phyloP scores from a whole-genome alignment of 2,113 vertebrate genomes.

The Chloropsis cyanopogon region DNA sequence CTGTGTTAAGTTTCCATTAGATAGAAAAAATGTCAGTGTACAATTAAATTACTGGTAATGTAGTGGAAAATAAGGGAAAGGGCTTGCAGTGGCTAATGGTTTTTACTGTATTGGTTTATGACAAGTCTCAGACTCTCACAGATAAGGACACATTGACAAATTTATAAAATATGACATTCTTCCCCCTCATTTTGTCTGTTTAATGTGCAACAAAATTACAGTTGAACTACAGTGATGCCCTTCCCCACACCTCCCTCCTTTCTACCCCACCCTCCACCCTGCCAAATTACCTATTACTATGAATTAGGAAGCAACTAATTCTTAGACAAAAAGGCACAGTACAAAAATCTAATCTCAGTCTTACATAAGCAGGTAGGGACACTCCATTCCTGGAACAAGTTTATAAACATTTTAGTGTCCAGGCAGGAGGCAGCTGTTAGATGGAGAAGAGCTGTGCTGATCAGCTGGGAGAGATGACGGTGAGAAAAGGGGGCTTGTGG shows the following conservation, averaged over 20 bases:
- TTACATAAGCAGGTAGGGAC: not conserved
- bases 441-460: not conserved
- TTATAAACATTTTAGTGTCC: not conserved
- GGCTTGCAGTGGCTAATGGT: not conserved
- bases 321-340: not conserved
- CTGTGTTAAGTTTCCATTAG: not conserved
- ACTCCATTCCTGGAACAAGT: not conserved
- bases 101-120: not conserved
- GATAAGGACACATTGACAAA: not conserved
- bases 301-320: not conserved
- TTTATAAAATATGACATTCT: not conserved
- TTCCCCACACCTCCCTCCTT: accelerated
- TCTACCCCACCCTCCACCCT: accelerated
- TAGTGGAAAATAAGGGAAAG: not conserved
- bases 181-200: not conserved
- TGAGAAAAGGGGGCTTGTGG: not conserved
- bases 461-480: not conserved
- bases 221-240: not conserved
- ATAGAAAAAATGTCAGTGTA: not conserved
- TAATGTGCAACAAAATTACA: not conserved
- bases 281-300: not conserved
- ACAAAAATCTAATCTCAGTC: not conserved
- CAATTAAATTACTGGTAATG: not conserved
- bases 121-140: not conserved
- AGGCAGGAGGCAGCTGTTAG: not conserved